Evolutionary conservation across 2,888 invertebrate genomes (phyloP), one percentile per base, ranked within the genome.

Genomic region (Physocephala rufipes): DNA sequence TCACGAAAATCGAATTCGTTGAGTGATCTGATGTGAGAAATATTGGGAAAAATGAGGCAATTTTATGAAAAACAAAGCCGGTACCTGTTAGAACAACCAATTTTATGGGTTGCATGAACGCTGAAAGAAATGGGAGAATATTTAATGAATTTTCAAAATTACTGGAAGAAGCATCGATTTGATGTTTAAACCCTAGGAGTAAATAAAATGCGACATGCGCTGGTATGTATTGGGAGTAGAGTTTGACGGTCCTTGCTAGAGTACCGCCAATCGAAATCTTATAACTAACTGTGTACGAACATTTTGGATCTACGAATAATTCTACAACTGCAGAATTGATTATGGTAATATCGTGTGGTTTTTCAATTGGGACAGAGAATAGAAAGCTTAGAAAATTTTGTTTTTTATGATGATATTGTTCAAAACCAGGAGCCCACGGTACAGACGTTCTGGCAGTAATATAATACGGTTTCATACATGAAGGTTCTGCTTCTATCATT

Each of bases 261-360:
- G 53, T 21, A 1, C 53, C 55, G 55, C 53, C 53, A 21, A 53
- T 55, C 19, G 55, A 55, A 43, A 55, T 21, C 9, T 53, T 19
- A 21, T 86, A 91, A 91, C 90, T 90, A 53, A 93, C 87, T 67
- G 86, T 88, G 80, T 91, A 94, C n/a, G 88, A 88, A 80, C 94
- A 94, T 53, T 88, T 87, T 5, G 93, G 91, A 82, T 93, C 92
- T 76, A 93, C 85, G 66, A 90, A 88, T 21, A 94, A 79, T 65
- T 88, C 89, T 3, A 94, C 82, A 76, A 86, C 86, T 0, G 90
- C 89, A 0, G 87, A 84, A 73, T 86, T 79, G 12, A 86, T 82
- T 0, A 84, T 79, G 73, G 85, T 82, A 36, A 87, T 87, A 28
- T 79, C 77, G 2, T 85, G 82, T 0, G 90, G 90, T 78, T 88